phyloP scores from a whole-genome alignment of 2,888 invertebrate genomes.

The Agriopis marginaria region DNA sequence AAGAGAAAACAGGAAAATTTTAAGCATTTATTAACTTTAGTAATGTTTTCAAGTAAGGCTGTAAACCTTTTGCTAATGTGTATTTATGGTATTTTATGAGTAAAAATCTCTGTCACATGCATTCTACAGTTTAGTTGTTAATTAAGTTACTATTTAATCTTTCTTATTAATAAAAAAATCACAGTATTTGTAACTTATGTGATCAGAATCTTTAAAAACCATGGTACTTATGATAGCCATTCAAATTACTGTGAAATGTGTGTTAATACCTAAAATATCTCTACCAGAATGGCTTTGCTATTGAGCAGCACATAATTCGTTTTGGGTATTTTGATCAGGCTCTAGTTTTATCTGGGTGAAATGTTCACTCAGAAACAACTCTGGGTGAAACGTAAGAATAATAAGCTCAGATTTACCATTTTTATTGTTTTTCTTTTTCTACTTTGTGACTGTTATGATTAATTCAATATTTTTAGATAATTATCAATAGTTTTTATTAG shows the following conservation, averaged over 20 bases:
- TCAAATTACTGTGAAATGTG: constrained; percentile 1
- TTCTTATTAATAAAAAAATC: constrained; percentile 1
- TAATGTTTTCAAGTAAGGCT: too few relatives aligned
- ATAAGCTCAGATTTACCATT: constrained; percentile 47
- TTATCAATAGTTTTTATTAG: constrained; percentile 35
- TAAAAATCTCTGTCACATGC: neutral
- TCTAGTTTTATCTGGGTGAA: neutral
- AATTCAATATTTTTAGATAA: constrained; percentile 47
- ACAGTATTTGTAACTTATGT: neutral
- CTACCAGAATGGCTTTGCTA: neutral
- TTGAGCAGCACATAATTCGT: neutral
- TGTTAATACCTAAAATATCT: neutral
- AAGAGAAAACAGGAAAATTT: too few relatives aligned
- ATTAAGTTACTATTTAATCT: neutral
- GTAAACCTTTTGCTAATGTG: neutral
- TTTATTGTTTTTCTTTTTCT: constrained; percentile 46
- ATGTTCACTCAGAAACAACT: neutral
- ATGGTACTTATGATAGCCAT: neutral
- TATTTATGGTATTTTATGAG: neutral
- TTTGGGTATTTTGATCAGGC: neutral
- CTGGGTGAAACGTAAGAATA: constrained; percentile 13
- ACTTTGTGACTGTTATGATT: constrained; percentile 47
- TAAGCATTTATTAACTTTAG: too few relatives aligned
- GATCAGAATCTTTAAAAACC: neutral
- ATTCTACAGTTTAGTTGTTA: constrained; percentile 5